A percentile compares a stretch with the other conserved stretches of the same genome.
Conservation (phyloP, 2,888 invertebrate species). For the Archips crataeganus region DNA sequence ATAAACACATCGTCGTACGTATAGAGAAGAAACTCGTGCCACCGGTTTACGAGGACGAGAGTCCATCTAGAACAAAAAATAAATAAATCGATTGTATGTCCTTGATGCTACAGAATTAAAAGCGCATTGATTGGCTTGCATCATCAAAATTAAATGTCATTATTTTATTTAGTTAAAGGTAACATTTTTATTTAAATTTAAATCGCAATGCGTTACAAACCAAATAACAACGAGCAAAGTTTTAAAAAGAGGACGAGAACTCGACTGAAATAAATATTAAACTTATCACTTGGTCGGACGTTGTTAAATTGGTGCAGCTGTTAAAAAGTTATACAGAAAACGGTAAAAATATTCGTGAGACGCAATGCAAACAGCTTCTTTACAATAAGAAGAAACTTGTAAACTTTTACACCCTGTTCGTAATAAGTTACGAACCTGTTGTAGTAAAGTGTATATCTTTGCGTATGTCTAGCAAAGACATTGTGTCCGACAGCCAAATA, state of each 20-base stretch:
- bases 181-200: not conserved
- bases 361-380: not conserved
- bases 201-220: not conserved
- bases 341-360: conserved; percentile 2
- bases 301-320: conserved; percentile 40
- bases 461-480: no score
- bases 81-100: conserved; percentile 48
- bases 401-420: not conserved
- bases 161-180: not conserved
- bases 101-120: conserved; percentile 49
- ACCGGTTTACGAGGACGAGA: conserved; percentile 60
- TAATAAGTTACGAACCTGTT: no score
- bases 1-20: conserved; percentile 41
- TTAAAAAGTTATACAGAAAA: conserved; percentile 31
- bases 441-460: no score
- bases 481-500: no score
- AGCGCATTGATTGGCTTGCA: conserved; percentile 42
- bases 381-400: not conserved
- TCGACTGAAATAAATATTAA: conserved; percentile 33
- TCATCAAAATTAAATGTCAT: conserved; percentile 3
- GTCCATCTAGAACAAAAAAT: conserved; percentile 46
- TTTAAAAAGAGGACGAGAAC: conserved; percentile 9
- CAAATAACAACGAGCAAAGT: not conserved
- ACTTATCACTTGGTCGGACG: conserved; percentile 31
- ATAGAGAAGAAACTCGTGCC: conserved; percentile 56